Base-by-base conservation (phyloP, 1,140 invertebrate species). In the Danaus melanippus region DNA sequence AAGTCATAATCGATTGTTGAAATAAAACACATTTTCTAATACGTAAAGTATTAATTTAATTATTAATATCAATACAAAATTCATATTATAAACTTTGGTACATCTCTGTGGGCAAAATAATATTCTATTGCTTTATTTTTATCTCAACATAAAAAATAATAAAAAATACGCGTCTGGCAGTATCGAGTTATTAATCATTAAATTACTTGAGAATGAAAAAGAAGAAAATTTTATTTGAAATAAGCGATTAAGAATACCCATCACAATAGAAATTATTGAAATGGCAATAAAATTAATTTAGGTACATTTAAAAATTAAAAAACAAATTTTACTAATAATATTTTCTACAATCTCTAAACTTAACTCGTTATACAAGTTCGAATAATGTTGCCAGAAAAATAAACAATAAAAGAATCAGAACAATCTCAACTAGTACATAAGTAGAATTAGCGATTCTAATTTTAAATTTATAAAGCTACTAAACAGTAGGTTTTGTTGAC, bases 21-120 rank as follows among this genome's bases (percentile, higher is more conserved):
- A 42, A 48, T 55, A n/a, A 48, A 32, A 48, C 41, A 42, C 39
- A 54, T 46, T 9, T 40, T 42, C 32, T 42, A 47, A 54, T 50
- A 69, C 49, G 50, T 79, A 78, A 79, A 76, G 74, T 82, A 78
- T 72, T 69, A 82, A 79, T 79, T 82, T 82, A 79, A 64, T 79
- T 64, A 73, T 71, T 71, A 70, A 71, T 67, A 74, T 75, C 61
- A 63, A 72, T 73, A 75, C 64, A 78, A 77, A 77, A 67, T 64
- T 66, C 62, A 67, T 58, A 72, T 64, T 69, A 50, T 67, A 70
- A 65, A 67, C 69, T 76, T 79, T 76, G 73, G 74, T 77, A 73
- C 59, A 53, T 46, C 42, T 53, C 50, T 62, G 64, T 61, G 43
- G 45, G 45, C 11, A 53, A 52, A 58, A 50, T 12, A 52, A 50